These are phyloP conservation scores for Dreissena rostriformis DNA, from an alignment of 1,140 invertebrate genomes.

Conservation along the genomic window DNA sequence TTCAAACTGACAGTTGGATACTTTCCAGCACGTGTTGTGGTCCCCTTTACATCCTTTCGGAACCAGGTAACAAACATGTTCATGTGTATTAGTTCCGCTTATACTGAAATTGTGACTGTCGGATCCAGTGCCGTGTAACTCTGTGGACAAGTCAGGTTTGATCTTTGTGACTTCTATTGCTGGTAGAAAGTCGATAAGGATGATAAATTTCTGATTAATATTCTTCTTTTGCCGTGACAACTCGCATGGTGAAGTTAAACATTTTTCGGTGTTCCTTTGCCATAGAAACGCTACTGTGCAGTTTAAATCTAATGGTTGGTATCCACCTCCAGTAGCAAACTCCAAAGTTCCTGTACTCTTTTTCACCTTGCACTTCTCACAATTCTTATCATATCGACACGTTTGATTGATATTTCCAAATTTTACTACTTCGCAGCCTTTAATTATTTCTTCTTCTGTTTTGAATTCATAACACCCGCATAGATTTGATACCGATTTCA, in stretches of 20 bases:
- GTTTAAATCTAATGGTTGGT: no score
- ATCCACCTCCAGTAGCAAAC: no score
- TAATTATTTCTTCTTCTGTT: no score
- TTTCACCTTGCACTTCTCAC: no score
- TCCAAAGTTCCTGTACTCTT: no score
- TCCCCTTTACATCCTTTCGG: not conserved
- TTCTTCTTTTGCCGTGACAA: not conserved
- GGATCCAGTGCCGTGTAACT: not conserved
- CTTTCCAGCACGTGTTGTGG: not conserved
- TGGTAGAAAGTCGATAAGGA: constrained; percentile 6
- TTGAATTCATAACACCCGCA: no score
- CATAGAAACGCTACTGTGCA: not conserved
- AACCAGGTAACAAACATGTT: not conserved
- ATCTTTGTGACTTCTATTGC: not conserved
- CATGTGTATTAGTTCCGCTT: not conserved
- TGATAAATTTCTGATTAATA: not conserved
- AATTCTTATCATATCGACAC: no score
- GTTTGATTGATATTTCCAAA: no score
- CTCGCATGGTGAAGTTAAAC: not conserved
- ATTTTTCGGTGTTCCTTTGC: not conserved
- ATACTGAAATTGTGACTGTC: not conserved
- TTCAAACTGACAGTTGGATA: no score
- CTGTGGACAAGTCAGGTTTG: not conserved
- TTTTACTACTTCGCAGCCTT: no score
- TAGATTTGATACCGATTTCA: constrained; percentile 7